phyloP scores from a whole-genome alignment of 2,797 vertebrate genomes.

The Antrozous pallidus region DNA sequence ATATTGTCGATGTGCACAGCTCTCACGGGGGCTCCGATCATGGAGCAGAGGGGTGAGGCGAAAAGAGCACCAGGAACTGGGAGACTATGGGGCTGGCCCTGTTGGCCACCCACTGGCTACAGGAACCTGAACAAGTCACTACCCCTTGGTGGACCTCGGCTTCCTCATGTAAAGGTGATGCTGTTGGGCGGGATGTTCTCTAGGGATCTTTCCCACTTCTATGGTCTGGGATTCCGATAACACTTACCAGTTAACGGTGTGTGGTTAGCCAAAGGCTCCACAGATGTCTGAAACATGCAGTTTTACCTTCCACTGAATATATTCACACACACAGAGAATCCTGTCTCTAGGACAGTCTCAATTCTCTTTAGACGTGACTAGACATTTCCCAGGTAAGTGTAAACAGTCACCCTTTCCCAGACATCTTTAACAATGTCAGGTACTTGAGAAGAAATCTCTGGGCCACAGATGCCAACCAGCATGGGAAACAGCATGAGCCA shows the following conservation, averaged over 20 bases:
- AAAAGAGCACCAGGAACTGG: background rate
- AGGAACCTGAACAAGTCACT: background rate
- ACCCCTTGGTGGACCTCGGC: background rate
- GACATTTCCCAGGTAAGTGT: background rate
- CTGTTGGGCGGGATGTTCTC: background rate
- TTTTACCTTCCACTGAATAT: background rate
- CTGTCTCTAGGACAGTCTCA: background rate
- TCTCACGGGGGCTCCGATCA: background rate
- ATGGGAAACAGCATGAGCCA: background rate
- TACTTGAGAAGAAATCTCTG: background rate
- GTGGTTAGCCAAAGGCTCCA: background rate
- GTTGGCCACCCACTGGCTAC: background rate
- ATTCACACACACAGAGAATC: background rate
- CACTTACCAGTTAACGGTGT: background rate
- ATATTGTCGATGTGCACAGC: background rate
- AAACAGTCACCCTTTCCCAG: background rate
- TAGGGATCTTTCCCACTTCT: background rate
- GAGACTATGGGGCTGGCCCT: background rate
- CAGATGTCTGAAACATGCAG: background rate
- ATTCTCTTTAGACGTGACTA: slow-evolving; percentile 3
- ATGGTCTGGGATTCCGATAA: background rate
- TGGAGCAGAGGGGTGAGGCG: background rate
- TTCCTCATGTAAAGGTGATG: background rate
- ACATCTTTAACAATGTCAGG: background rate
- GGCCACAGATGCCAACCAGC: background rate